Conservation (phyloP, 1,140 invertebrate species). For the Drosophila mojavensis region DNA sequence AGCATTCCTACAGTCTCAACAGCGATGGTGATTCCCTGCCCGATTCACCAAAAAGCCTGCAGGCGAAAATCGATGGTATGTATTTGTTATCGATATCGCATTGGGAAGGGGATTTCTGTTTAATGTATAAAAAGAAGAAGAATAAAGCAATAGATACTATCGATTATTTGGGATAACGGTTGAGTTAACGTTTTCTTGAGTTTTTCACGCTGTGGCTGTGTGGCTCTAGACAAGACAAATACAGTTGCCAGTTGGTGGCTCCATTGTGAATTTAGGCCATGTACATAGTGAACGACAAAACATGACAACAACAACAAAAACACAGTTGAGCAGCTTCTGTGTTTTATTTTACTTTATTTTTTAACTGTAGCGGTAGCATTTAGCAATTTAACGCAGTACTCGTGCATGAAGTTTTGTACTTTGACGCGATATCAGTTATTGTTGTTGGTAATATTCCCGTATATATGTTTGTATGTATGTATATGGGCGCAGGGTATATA, state of each 20-base stretch:
- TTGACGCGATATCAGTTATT: constrained; percentile 73
- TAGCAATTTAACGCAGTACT: constrained; percentile 81
- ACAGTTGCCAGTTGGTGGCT: constrained; percentile 73
- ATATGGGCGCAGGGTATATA: constrained; percentile 46
- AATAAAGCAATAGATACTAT: constrained; percentile 20
- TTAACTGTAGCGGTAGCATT: constrained; percentile 73
- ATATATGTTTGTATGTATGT: constrained; percentile 1
- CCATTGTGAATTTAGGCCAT: constrained; percentile 69
- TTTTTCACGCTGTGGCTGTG: constrained; percentile 12
- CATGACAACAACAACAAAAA: constrained; percentile 13
- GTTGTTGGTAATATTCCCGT: constrained; percentile 49
- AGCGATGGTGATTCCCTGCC: constrained; percentile 88
- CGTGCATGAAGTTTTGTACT: constrained; percentile 81
- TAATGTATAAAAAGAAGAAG: constrained; percentile 1
- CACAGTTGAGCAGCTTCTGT: constrained; percentile 61
- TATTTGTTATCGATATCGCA: constrained; percentile 30
- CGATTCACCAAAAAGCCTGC: constrained; percentile 86
- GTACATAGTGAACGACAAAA: constrained; percentile 57
- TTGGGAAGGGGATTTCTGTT: too few relatives aligned
- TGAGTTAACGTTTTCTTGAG: constrained; percentile 26
- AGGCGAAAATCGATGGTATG: constrained; percentile 88
- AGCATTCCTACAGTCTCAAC: constrained; percentile 92
- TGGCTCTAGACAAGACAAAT: constrained; percentile 53
- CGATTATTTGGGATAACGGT: constrained; percentile 42
- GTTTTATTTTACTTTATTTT: constrained; percentile 31